Conservation (phyloP, 2,888 invertebrate species). For the Chaetogeoica ovagalla region DNA sequence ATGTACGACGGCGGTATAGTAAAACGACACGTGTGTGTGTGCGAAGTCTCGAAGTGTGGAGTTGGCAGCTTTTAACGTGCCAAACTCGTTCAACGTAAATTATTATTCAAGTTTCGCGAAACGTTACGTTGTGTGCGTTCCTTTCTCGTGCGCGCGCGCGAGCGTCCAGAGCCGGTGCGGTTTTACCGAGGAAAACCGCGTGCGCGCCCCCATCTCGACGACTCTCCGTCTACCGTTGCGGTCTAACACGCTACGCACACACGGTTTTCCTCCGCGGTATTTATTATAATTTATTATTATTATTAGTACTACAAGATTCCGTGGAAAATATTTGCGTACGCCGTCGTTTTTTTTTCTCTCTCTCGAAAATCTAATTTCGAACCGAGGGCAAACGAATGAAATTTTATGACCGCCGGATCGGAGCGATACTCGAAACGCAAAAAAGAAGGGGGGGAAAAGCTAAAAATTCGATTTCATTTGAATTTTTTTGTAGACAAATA, state of each 20-base stretch:
- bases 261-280: constrained; percentile 27
- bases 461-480: no score
- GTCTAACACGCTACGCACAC: not conserved
- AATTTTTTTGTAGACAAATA: no score
- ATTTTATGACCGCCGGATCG: no score
- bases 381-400: no score
- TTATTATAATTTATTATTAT: not conserved
- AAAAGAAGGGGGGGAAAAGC: no score
- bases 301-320: no score
- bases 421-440: no score
- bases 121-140: not conserved
- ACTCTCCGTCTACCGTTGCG: not conserved
- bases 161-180: not conserved
- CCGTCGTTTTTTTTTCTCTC: no score
- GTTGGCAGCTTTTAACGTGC: constrained; percentile 52
- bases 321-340: no score
- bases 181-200: constrained; percentile 36
- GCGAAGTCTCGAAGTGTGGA: constrained; percentile 29
- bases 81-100: constrained; percentile 53
- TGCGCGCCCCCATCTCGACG: not conserved
- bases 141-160: not conserved
- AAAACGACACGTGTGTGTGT: not conserved
- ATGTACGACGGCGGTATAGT: constrained; percentile 2
- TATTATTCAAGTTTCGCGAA: constrained; percentile 50
- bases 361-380: no score